Conservation (phyloP, 2,797 vertebrate genomes). For the Erpetoichthys calabaricus region DNA sequence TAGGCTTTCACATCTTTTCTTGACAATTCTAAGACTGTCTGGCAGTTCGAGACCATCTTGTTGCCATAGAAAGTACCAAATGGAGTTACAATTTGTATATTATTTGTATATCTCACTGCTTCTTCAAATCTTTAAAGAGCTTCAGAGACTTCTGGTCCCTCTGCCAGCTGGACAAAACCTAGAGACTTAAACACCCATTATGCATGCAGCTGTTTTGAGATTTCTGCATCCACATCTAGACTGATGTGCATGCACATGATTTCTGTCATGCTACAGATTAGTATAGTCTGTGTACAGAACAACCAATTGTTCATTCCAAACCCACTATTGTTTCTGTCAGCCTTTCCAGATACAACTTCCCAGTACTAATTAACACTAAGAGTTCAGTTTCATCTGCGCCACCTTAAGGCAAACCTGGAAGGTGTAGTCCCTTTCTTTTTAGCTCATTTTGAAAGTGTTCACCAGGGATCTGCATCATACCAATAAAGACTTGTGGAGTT, state of each 20-base stretch:
- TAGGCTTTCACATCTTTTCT: constrained; percentile 1
- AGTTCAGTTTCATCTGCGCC: constrained; percentile 5
- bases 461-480: not conserved
- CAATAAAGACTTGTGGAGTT: not conserved
- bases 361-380: constrained; percentile 16
- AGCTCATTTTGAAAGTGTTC: not conserved
- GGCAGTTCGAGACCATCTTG: constrained; percentile 9
- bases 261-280: constrained; percentile 10
- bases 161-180: constrained; percentile 1
- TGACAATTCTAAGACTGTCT: constrained; percentile 10
- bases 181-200: constrained; percentile 19
- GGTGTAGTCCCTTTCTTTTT: constrained; percentile 8
- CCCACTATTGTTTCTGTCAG: constrained; percentile 11
- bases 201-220: constrained; percentile 3
- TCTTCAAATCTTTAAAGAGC: constrained; percentile 9
- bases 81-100: too few relatives aligned
- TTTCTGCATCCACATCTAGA: not conserved
- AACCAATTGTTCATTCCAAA: constrained; percentile 16
- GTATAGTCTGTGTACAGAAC: constrained; percentile 15
- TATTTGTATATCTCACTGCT: constrained; percentile 2
- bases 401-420: too few relatives aligned
- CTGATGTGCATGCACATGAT: constrained; percentile 11
- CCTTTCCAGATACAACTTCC: constrained; percentile 11
- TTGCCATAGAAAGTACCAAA: too few relatives aligned
- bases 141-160: constrained; percentile 7